Conservation (phyloP, 1,140 invertebrate species). For the Trichonephila clavata region DNA sequence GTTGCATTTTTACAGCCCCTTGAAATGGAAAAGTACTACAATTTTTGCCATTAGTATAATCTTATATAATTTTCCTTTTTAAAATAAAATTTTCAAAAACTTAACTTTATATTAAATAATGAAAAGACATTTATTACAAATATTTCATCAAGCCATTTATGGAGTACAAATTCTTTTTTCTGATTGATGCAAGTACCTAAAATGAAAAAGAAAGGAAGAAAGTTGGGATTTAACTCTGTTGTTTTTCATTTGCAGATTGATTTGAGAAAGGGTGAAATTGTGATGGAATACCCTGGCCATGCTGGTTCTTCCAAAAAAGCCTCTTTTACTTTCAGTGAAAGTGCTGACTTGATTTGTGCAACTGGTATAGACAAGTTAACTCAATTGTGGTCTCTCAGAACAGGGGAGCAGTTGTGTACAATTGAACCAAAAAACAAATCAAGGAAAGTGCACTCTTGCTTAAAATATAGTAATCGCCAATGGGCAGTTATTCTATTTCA, state of each 20-base stretch:
- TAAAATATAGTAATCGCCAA: not conserved
- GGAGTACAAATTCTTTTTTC: too few relatives aligned
- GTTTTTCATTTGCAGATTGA: not conserved
- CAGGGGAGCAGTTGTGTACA: not conserved
- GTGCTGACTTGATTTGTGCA: slow-evolving; percentile 15
- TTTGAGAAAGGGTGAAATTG: not conserved
- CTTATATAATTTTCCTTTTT: too few relatives aligned
- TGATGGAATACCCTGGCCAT: not conserved
- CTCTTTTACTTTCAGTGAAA: slow-evolving; percentile 27
- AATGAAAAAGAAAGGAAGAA: too few relatives aligned
- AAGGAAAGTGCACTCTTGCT: slow-evolving; percentile 6
- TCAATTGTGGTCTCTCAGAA: slow-evolving; percentile 2
- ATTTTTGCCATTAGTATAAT: too few relatives aligned
- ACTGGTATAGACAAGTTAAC: slow-evolving; percentile 3
- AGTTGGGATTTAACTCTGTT: not conserved
- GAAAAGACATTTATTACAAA: too few relatives aligned
- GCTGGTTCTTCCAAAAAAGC: not conserved
- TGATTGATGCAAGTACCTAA: too few relatives aligned
- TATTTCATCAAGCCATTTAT: too few relatives aligned
- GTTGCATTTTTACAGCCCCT: too few relatives aligned
- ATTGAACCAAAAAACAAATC: not conserved
- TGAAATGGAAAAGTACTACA: too few relatives aligned
- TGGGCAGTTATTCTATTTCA: slow-evolving; percentile 30
- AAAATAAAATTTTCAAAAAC: too few relatives aligned
- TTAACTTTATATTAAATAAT: too few relatives aligned